Conservation (phyloP, 2,888 invertebrate species). For the Drosophila rellima region DNA sequence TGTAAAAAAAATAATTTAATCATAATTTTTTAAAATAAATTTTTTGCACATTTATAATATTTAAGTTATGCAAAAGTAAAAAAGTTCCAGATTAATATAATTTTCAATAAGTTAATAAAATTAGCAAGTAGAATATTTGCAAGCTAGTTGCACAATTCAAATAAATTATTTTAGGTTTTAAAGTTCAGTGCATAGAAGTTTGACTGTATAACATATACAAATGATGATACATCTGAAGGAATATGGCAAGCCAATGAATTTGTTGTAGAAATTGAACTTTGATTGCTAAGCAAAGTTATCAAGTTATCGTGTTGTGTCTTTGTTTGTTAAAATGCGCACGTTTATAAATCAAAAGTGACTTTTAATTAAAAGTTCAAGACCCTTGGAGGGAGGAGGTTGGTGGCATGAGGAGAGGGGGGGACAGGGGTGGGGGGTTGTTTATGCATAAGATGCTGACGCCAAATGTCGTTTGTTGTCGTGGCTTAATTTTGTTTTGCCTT, state of each 20-base stretch:
- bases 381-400: conserved; percentile 6
- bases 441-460: conserved; percentile 77
- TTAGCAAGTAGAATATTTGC: no score
- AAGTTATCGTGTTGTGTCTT: conserved; percentile 40
- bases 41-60: no score
- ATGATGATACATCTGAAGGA: not conserved
- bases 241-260: conserved; percentile 26
- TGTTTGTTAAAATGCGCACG: conserved; percentile 58
- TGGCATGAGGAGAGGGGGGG: not conserved
- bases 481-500: conserved; percentile 81
- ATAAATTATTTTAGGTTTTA: not conserved
- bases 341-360: conserved; percentile 82
- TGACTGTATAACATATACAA: not conserved
- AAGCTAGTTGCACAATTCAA: no score
- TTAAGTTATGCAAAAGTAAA: no score
- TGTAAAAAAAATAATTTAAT: no score
- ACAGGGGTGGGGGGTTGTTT: conserved; percentile 26
- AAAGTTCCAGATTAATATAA: no score
- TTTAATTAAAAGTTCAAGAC: conserved; percentile 81
- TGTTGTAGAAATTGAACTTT: conserved; percentile 30
- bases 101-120: no score
- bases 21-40: no score
- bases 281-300: conserved; percentile 27
- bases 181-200: not conserved
- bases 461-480: conserved; percentile 73